Conservation (phyloP, 2,113 vertebrate genomes). For the Trogon surrucura region DNA sequence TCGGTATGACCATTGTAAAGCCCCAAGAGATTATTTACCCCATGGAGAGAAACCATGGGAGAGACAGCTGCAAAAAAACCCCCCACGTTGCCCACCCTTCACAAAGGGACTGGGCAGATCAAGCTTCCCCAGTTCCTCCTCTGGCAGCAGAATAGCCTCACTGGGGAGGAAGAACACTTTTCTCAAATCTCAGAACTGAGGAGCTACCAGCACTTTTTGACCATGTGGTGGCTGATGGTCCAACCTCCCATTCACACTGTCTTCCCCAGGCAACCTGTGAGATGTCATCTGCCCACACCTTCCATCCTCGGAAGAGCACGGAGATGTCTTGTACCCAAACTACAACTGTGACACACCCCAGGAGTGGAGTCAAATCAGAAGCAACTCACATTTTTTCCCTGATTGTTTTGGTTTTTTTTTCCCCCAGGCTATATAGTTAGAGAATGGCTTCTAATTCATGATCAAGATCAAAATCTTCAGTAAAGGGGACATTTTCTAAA, state of each 20-base stretch:
- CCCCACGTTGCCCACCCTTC: not conserved
- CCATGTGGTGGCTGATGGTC: not conserved
- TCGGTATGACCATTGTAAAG: not conserved
- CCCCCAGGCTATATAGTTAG: not conserved
- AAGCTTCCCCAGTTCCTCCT: not conserved
- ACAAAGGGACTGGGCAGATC: not conserved
- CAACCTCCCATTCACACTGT: fast-evolving
- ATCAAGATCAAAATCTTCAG: not conserved
- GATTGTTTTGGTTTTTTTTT: not conserved
- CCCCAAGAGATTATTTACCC: not conserved
- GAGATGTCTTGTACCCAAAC: not conserved
- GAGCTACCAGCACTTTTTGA: not conserved
- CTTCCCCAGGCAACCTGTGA: fast-evolving
- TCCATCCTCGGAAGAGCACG: not conserved
- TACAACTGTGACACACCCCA: not conserved
- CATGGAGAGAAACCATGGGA: not conserved
- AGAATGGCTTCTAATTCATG: not conserved
- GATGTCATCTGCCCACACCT: not conserved
- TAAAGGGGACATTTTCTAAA: not conserved
- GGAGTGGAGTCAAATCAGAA: not conserved
- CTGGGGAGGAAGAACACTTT: not conserved
- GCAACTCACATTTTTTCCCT: not conserved
- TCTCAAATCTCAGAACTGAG: not conserved
- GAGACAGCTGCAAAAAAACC: not conserved
- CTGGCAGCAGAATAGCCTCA: not conserved